Conservation (phyloP, 2,888 invertebrate genomes). For the Phytoseiulus persimilis region DNA sequence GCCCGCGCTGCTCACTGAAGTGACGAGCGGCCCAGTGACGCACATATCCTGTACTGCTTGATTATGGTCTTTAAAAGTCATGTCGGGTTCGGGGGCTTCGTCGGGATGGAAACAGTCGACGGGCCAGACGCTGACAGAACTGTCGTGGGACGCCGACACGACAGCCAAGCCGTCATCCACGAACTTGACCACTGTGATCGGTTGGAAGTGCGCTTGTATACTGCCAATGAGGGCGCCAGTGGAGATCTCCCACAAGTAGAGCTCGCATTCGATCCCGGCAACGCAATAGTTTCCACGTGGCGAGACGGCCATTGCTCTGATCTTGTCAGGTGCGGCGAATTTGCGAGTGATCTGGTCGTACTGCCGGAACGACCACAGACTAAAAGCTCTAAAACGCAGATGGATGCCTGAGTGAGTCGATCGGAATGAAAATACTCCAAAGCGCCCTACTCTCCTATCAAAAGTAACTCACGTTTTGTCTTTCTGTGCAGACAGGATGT, state of each 20-base stretch:
- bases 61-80: not conserved
- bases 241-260: slow-evolving; percentile 1
- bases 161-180: not conserved
- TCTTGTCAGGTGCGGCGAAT: slow-evolving; percentile 24
- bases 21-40: not conserved
- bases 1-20: slow-evolving; percentile 13
- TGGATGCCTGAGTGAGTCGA: not conserved
- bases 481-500: slow-evolving; percentile 14
- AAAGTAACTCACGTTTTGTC: not conserved
- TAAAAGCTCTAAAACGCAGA: slow-evolving; percentile 16
- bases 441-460: not conserved
- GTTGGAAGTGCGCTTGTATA: slow-evolving; percentile 16
- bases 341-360: slow-evolving; percentile 9
- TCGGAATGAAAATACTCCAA: not conserved
- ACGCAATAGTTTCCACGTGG: slow-evolving; percentile 9
- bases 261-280: slow-evolving; percentile 7
- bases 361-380: slow-evolving; percentile 34
- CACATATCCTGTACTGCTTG: slow-evolving; percentile 27
- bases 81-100: not conserved
- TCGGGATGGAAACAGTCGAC: not conserved
- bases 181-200: slow-evolving; percentile 12
- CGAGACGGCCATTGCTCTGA: slow-evolving; percentile 14
- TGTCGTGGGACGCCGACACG: slow-evolving; percentile 17
- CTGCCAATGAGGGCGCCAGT: not conserved
- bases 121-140: slow-evolving; percentile 8